phyloP scores from a whole-genome alignment of 2,113 vertebrate genomes.

The Notothenia rossii region DNA sequence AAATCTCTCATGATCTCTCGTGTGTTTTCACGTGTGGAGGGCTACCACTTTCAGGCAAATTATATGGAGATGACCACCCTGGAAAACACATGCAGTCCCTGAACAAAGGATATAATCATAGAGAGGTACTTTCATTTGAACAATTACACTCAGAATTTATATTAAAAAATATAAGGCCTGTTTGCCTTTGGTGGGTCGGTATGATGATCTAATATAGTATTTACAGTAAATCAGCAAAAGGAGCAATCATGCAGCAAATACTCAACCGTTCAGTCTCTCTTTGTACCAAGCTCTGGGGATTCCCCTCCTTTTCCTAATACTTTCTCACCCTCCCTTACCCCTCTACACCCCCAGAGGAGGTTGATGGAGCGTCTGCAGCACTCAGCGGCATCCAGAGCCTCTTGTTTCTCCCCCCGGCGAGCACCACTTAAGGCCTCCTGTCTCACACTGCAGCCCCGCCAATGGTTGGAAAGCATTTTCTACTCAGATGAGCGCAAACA shows the following conservation, averaged over 20 bases:
- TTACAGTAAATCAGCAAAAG: background rate
- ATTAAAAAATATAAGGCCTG: background rate
- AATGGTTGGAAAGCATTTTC: conserved; percentile 73
- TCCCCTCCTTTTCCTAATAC: conserved; percentile 35
- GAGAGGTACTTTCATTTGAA: background rate
- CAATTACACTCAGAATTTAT: background rate
- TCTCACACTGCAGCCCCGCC: conserved; percentile 58
- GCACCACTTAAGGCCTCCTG: conserved; percentile 73
- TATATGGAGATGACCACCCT: background rate
- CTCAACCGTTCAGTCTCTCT: conserved; percentile 17
- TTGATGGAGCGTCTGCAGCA: conserved; percentile 2
- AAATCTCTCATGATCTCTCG: conserved; percentile 35
- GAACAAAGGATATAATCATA: background rate
- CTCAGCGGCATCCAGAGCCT: conserved; percentile 36
- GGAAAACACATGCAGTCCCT: background rate
- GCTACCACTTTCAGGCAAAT: background rate
- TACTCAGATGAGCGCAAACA: conserved; percentile 81
- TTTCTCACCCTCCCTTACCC: conserved; percentile 20
- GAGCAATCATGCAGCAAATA: background rate
- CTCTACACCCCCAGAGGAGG: conserved; percentile 28
- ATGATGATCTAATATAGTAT: background rate
- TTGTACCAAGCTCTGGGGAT: conserved; percentile 35
- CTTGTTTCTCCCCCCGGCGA: conserved; percentile 19
- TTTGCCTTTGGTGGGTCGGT: background rate
- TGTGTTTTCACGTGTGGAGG: conserved; percentile 19